Base-by-base conservation (phyloP, 2,113 vertebrate species). In the Piprites chloris region DNA sequence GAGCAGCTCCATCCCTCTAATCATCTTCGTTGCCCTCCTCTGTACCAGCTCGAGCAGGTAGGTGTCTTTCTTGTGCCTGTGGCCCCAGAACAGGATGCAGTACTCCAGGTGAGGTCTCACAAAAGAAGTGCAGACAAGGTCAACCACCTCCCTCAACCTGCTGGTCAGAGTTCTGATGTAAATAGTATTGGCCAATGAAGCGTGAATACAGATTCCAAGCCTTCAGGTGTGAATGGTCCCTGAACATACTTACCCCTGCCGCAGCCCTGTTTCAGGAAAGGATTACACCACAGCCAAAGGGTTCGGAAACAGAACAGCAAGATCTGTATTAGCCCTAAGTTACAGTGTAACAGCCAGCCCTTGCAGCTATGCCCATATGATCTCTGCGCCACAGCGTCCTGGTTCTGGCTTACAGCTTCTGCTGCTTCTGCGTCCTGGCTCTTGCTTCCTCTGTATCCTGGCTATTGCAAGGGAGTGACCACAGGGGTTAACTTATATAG, bases 1-100 rank as follows among this genome's bases (percentile, higher is more conserved):
- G 14, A 55, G 27, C 22, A 46, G 19, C 8, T 47, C 10, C n/a
- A 23, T 15, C 12, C n/a, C 42, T 66, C 41, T 66, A 42, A 66
- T n/a, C 5, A 56, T 65, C 18, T n/a, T n/a, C n/a, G 3, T 8
- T 47, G 6, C 47, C 53, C 22, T 85, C 2, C 0, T 56, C 41
- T 28, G 50, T 30, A 56, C 23, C 9, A n/a, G 23, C n/a, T 65
- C 0, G 0, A 47, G 33, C 35, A 56, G 15, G 30, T 12, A 33
- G 12, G 24, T 56, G 19, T 9, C 12, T 56, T 74, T 55, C 11
- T n/a, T n/a, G 12, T 7, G 14, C 9, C 33, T 8, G 24, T 13
- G 19, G 19, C 5, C 12, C 19, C 50, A 41, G 19, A 56, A 47
- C 9, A 24, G 19, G 23, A 20, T 33, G 5, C 15, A 15, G 32